Base-by-base conservation (phyloP, 2,888 invertebrate species). In the Escarpia spicata region DNA sequence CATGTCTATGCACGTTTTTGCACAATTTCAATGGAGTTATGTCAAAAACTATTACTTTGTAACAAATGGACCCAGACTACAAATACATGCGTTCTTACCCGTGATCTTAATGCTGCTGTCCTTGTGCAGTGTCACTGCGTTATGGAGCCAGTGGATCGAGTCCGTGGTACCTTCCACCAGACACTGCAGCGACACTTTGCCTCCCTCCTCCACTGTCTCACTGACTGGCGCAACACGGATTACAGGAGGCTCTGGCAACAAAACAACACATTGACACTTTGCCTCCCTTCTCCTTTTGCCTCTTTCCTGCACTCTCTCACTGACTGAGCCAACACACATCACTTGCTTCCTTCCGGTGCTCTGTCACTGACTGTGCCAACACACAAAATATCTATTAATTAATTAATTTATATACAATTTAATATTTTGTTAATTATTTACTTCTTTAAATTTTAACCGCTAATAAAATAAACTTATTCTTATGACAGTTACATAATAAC, bases 91-190 rank as follows among this genome's bases (percentile, higher is more conserved):
- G 45, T 37, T 37, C 93, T 92, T 91, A 93, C 94, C 93, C 15
- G 93, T 93, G 75, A 94, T 92, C 26, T 43, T 37, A 91, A 93
- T 60, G 15, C 45, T 10, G 90, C 52, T 90, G 52, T 91, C 91
- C 1, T 43, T 60, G 60, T 31, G 26, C 19, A 94, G 92, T 12
- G 58, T 89, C 26, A 90, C 37, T 3, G 98, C 98, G 96, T 99
- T 98, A 92, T 98, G 97, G 93, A 98, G 97, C 99, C 99, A 99
- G 94, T 98, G 97, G 31, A 92, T 92, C 75, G 98, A 97, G 0
- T 99, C 98, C 90, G 97, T 97, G 0, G 98, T 98, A 92, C 97
- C 97, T 0, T 98, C 98, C 12, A 97, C 97, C 95, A 19, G 97
- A 97, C 96, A 98, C 96, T 97, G 96, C 92, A 97, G 95, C 92